phyloP scores from a whole-genome alignment of 1,140 invertebrate species.

The Apis florea region DNA sequence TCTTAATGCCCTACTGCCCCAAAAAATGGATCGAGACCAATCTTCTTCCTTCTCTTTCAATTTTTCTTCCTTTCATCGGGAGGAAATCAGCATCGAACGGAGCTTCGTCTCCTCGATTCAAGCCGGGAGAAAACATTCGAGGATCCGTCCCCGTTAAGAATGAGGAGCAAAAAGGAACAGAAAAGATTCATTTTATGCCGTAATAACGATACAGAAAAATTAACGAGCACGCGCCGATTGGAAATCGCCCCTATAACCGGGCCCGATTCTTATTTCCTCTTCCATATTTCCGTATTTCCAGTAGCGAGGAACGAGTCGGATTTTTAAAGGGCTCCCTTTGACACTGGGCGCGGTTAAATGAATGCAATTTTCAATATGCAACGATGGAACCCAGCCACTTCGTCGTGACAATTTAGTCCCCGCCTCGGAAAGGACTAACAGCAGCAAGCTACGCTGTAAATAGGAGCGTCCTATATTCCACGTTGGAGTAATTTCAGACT shows the following conservation, averaged over 20 bases:
- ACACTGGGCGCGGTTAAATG: slow-evolving; percentile 54
- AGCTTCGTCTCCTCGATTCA: background rate
- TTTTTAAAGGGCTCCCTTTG: slow-evolving; percentile 64
- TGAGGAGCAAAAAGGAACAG: background rate
- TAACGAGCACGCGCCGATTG: slow-evolving; percentile 25
- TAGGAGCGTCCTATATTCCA: background rate
- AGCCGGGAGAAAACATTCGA: background rate
- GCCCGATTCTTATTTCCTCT: slow-evolving; percentile 38
- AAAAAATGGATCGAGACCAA: background rate
- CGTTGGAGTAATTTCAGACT: background rate
- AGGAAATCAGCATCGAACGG: background rate
- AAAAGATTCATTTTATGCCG: background rate
- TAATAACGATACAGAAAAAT: slow-evolving; percentile 18
- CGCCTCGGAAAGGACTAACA: background rate
- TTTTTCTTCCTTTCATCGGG: no score
- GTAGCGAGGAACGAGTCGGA: slow-evolving; percentile 25
- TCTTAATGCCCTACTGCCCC: background rate
- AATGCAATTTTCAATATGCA: slow-evolving; percentile 63
- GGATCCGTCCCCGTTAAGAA: background rate
- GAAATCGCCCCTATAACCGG: slow-evolving; percentile 7
- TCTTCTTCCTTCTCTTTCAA: background rate
- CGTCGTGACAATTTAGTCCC: slow-evolving; percentile 43
- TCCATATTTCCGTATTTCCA: slow-evolving; percentile 41
- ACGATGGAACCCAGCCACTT: slow-evolving; percentile 29
- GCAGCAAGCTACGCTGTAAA: slow-evolving; percentile 3